These are phyloP conservation scores for Melieria picta DNA, from an alignment of 2,888 invertebrate species.

Conservation along the genomic window DNA sequence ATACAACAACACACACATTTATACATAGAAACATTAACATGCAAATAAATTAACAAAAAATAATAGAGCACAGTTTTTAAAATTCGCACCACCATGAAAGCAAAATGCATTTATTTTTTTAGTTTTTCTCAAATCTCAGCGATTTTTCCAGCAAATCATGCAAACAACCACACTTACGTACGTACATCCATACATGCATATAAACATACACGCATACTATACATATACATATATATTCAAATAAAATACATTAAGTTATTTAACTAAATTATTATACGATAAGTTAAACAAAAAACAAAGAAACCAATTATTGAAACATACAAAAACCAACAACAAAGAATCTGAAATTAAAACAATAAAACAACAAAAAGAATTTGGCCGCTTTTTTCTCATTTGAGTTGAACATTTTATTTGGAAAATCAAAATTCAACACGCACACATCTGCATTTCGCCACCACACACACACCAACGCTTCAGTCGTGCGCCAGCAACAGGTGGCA, in stretches of 20 bases:
- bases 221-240: constrained; percentile 28
- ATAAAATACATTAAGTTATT: constrained; percentile 42
- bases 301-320: constrained; percentile 44
- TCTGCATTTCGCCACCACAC: background rate
- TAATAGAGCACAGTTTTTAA: background rate
- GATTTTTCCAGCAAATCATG: too few relatives aligned
- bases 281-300: constrained; percentile 31
- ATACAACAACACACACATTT: constrained; percentile 36
- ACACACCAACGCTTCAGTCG: background rate
- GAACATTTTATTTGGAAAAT: constrained; percentile 23
- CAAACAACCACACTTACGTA: too few relatives aligned
- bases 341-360: constrained; percentile 37
- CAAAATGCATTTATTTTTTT: too few relatives aligned
- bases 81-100: too few relatives aligned
- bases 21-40: background rate
- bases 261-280: constrained; percentile 29
- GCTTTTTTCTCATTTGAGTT: constrained; percentile 25
- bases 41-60: background rate
- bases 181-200: constrained; percentile 27
- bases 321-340: constrained; percentile 39
- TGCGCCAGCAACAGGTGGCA: background rate
- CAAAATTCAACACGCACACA: constrained; percentile 1
- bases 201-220: constrained; percentile 21
- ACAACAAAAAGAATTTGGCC: constrained; percentile 42
- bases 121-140: too few relatives aligned